These are phyloP conservation scores for Coturnix japonica DNA, from an alignment of 2,113 vertebrate species.

Conservation along the genomic window DNA sequence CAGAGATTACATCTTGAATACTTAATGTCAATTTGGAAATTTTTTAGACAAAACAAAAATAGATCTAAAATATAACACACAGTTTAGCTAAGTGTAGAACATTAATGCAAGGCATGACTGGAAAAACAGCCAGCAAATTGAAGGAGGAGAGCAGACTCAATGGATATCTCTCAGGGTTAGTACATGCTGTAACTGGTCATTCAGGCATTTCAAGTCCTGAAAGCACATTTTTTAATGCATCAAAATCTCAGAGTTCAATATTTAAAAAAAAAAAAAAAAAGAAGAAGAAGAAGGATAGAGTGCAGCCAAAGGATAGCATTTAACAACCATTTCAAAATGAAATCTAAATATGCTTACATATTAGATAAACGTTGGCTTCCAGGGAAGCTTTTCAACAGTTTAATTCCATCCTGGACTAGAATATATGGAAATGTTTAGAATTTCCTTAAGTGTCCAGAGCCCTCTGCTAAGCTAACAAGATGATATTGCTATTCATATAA, in stretches of 20 bases:
- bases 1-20: conserved; percentile 81
- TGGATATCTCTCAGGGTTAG: conserved; percentile 55
- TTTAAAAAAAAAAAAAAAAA: not conserved
- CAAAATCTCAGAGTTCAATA: conserved; percentile 37
- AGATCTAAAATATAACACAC: conserved; percentile 74
- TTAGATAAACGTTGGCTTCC: conserved; percentile 67
- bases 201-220: conserved; percentile 56
- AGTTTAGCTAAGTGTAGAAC: conserved; percentile 78
- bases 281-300: conserved; percentile 36
- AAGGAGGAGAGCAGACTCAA: conserved; percentile 56
- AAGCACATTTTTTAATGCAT: conserved; percentile 43
- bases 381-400: conserved; percentile 45
- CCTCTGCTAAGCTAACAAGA: not conserved
- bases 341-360: conserved; percentile 72
- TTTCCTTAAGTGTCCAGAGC: not conserved
- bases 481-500: conserved; percentile 6
- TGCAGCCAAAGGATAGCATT: conserved; percentile 69
- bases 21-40: conserved; percentile 80
- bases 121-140: conserved; percentile 72
- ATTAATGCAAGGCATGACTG: conserved; percentile 80
- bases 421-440: conserved; percentile 59
- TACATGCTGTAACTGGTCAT: conserved; percentile 50
- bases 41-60: conserved; percentile 80
- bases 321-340: conserved; percentile 64
- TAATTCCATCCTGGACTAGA: conserved; percentile 35